Evolutionary conservation across 1,140 invertebrate genomes (phyloP), one percentile per base, ranked within the genome.

Genomic region (Eurosta solidaginis): DNA sequence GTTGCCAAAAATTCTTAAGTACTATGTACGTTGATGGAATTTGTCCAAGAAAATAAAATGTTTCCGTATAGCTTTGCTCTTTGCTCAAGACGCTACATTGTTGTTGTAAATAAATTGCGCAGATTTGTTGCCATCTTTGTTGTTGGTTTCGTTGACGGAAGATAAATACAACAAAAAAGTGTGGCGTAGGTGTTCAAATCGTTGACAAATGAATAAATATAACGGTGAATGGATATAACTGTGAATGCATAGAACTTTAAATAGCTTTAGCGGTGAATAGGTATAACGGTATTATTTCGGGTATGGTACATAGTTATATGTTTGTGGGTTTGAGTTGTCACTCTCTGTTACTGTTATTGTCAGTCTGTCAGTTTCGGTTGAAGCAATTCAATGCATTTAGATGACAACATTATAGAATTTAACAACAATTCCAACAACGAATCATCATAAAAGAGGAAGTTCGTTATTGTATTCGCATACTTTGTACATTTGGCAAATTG

Each of bases 41-140:
- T 74, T 29, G 44, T 44, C 73, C 73, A 74, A 74, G 44, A 74
- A 74, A 74, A 45, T 40, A 17, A 74, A 68, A 68, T 68, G 33
- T 68, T 68, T 36, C 36, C 59, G 59, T 29, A 29, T 17, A 59
- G 54, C 54, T 33, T 59, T 29, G 27, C 54, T 40, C 40, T 33
- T 68, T 33, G 20, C n/a, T 40, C 33, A 12, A 36, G 17, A 20
- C 45, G 45, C 7, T 49, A 9, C 3, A n/a, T 33, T 36, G 54
- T 63, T 63, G 54, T 63, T 63, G 54, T 74, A 45, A 74, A 74
- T 74, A 74, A 74, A 74, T 74, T 74, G 73, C 73, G 40, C 40
- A 74, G 73, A 74, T 74, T 74, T 74, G 42, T 74, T 14, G 73
- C 44, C 73, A 74, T 74, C 73, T 74, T 74, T 74, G 42, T 74